These are phyloP conservation scores for Xestia rhomboidea DNA, from an alignment of 2,888 invertebrate species.

Conservation along the genomic window DNA sequence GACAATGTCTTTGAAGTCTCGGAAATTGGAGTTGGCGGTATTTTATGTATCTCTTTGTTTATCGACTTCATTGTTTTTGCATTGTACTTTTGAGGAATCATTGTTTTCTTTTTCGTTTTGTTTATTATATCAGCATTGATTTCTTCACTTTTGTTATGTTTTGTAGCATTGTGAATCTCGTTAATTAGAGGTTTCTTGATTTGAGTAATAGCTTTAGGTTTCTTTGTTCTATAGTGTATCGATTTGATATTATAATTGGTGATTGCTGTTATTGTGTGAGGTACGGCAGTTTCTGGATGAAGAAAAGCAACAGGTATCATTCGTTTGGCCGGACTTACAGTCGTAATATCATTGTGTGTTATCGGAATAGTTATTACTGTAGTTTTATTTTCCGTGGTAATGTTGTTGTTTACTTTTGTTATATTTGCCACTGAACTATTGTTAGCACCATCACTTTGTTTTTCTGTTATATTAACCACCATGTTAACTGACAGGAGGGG, in stretches of 20 bases:
- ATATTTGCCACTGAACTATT: conserved; percentile 20
- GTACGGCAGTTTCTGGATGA: conserved; percentile 53
- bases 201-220: conserved; percentile 83
- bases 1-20: conserved; percentile 86
- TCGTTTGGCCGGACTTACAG: conserved; percentile 26
- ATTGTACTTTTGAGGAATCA: conserved; percentile 73
- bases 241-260: conserved; percentile 86
- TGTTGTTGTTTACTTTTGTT: conserved; percentile 8
- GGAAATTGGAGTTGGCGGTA: conserved; percentile 86
- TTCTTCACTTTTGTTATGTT: conserved; percentile 67
- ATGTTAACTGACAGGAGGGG: conserved; percentile 21
- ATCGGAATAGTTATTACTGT: not conserved
- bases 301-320: conserved; percentile 45
- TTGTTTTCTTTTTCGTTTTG: conserved; percentile 78
- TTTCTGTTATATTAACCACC: conserved; percentile 9
- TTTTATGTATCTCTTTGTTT: conserved; percentile 89
- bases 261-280: conserved; percentile 83
- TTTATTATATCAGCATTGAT: conserved; percentile 70
- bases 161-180: conserved; percentile 68
- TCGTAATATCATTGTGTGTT: conserved; percentile 36
- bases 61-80: conserved; percentile 85
- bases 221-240: conserved; percentile 85
- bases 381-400: conserved; percentile 20
- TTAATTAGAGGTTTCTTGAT: conserved; percentile 80
- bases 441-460: not conserved